phyloP scores from a whole-genome alignment of 2,888 invertebrate genomes.

The Carterocephalus palaemon region DNA sequence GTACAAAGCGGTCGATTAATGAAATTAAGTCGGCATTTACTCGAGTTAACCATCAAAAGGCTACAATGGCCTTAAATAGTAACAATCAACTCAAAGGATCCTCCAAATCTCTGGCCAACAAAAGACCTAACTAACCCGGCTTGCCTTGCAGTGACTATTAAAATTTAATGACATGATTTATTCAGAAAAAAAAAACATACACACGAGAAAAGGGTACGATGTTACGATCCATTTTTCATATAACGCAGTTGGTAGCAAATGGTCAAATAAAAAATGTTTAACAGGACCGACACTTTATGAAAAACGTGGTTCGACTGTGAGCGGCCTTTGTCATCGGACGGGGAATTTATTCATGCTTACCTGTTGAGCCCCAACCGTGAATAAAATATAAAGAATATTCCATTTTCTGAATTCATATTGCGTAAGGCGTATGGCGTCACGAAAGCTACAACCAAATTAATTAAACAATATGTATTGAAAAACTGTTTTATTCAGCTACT shows the following conservation, averaged over 20 bases:
- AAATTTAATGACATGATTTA: constrained; percentile 80
- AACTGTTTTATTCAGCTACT: background rate
- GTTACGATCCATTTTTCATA: constrained; percentile 78
- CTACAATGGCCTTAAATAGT: constrained; percentile 72
- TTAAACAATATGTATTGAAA: background rate
- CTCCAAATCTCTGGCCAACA: constrained; percentile 63
- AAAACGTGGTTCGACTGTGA: constrained; percentile 67
- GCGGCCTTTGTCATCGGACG: constrained; percentile 73
- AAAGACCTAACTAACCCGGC: constrained; percentile 74
- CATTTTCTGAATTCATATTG: constrained; percentile 73
- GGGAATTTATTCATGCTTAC: constrained; percentile 73
- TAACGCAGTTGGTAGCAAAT: constrained; percentile 79
- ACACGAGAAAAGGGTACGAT: constrained; percentile 75
- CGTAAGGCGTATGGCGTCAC: constrained; percentile 49
- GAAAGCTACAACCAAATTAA: constrained; percentile 45
- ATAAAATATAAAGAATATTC: constrained; percentile 74
- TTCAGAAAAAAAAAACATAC: constrained; percentile 61
- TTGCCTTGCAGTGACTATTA: constrained; percentile 73
- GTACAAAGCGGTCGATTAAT: constrained; percentile 76
- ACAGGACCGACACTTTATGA: constrained; percentile 76
- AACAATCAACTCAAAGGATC: constrained; percentile 72
- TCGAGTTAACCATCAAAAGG: constrained; percentile 65
- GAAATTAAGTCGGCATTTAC: constrained; percentile 78
- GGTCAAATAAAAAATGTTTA: constrained; percentile 77
- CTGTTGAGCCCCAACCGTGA: constrained; percentile 73